Percentiles rank a stretch among this genome's conserved stretches.
phyloP scores from a whole-genome alignment of 1,140 invertebrate species.

The Episyrphus balteatus region DNA sequence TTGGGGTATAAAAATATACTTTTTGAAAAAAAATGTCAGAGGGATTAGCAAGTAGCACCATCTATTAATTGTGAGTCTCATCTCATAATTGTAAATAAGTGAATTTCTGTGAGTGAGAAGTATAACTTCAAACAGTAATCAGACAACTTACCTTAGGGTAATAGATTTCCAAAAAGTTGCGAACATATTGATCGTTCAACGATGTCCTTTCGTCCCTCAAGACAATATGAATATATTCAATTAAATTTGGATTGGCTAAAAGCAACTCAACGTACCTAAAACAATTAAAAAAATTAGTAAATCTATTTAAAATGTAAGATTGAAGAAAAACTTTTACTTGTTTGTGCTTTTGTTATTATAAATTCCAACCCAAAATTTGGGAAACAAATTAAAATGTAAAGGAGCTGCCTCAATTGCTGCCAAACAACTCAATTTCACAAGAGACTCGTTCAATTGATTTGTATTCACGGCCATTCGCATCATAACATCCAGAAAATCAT shows the following conservation, averaged over 20 bases:
- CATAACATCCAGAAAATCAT: conserved; percentile 75
- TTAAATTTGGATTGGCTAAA: conserved; percentile 24
- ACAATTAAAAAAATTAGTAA: not conserved
- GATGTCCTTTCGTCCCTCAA: conserved; percentile 28
- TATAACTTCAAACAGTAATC: not conserved
- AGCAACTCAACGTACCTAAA: conserved; percentile 30
- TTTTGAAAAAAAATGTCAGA: too few species aligned
- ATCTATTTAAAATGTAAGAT: not conserved
- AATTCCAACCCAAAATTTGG: conserved; percentile 37
- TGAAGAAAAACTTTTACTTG: conserved; percentile 23
- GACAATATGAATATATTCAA: conserved; percentile 33
- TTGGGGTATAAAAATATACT: not conserved
- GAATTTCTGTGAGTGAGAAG: too few species aligned
- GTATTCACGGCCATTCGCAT: conserved; percentile 67
- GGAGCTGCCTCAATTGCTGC: conserved; percentile 34
- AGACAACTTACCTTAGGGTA: conserved; percentile 23
- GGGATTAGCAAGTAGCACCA: not conserved
- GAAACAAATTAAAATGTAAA: conserved; percentile 34
- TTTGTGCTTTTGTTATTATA: conserved; percentile 33
- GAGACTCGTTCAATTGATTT: conserved; percentile 30
- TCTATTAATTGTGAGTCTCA: not conserved
- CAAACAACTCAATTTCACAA: conserved; percentile 31
- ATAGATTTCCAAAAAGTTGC: conserved; percentile 33
- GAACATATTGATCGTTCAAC: conserved; percentile 28
- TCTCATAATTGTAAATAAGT: not conserved